Conservation (phyloP, 2,797 vertebrate genomes). For the Danio kyathit region DNA sequence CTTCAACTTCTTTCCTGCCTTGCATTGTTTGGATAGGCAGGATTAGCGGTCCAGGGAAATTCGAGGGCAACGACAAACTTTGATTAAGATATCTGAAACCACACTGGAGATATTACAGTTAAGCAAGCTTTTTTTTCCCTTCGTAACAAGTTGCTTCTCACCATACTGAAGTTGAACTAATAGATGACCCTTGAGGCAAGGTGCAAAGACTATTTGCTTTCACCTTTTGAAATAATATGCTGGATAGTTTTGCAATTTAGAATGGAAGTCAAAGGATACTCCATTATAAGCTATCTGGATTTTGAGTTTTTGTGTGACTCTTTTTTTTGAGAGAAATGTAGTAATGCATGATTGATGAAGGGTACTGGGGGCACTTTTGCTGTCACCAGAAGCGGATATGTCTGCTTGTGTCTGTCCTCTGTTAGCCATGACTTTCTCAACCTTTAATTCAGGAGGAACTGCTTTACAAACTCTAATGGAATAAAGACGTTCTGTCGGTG, state of each 20-base stretch:
- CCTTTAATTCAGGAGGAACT: slow-evolving; percentile 34
- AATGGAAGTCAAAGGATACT: slow-evolving; percentile 19
- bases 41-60: slow-evolving; percentile 21
- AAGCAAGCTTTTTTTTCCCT: not conserved
- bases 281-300: not conserved
- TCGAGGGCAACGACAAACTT: not conserved
- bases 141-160: not conserved
- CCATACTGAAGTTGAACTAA: not conserved
- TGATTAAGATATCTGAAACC: slow-evolving; percentile 9
- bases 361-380: not conserved
- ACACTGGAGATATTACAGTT: not conserved
- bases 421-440: slow-evolving; percentile 31
- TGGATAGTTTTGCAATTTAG: not conserved
- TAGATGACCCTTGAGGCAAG: slow-evolving; percentile 8
- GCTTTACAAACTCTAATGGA: slow-evolving; percentile 26
- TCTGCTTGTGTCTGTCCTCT: slow-evolving; percentile 19
- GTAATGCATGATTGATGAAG: not conserved
- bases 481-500: slow-evolving; percentile 26
- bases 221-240: slow-evolving; percentile 7
- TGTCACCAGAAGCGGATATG: slow-evolving; percentile 1
- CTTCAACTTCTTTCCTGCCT: slow-evolving; percentile 6
- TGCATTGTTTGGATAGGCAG: not conserved
- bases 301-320: not conserved
- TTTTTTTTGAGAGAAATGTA: not conserved
- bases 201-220: not conserved